Base-by-base conservation (phyloP, 2,888 invertebrate genomes). In the Torymus auratus region DNA sequence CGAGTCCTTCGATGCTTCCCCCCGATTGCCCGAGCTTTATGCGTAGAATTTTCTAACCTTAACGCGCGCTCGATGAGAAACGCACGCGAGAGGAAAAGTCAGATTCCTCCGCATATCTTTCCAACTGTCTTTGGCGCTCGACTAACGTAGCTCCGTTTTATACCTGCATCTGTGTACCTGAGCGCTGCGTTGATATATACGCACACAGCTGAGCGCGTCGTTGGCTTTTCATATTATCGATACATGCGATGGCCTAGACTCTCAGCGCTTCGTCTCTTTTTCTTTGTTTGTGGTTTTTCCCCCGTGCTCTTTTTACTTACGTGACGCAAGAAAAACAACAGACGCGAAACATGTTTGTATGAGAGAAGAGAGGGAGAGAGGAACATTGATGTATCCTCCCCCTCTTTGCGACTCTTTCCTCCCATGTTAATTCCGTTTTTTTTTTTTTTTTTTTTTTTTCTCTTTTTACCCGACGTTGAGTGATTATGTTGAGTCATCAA, bases 21-120 rank as follows among this genome's bases (percentile, higher is more conserved):
- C 41, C 41, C 7, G 41, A 41, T 41, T 7, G 41, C 41, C 7
- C 7, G 41, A 41, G 7, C 41, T 28, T 23, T 14, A 5, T 17
- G 65, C 64, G 73, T 14, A 72, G 15, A 56, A 50, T 60, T 55
- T 75, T 75, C 75, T 75, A 75, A 75, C 75, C 75, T 75, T 67
- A 60, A 64, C 23, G 20, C 50, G 11, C 10, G 13, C 23, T 56
- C 15, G 14, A 17, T 53, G 12, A 67, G 17, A 53, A 7, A 12
- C 50, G 64, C 17, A 10, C 20, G 17, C 56, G 56, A 65, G 64
- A 74, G 65, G 56, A 53, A 52, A 23, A 17, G 10, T 0, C 53
- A 58, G 50, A 53, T 60, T 15, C 20, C 53, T 65, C 62, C 81
- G 61, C 72, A 76, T 72, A 64, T 74, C 82, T 80, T 74, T 79